Base-by-base conservation (phyloP, 2,888 invertebrate genomes). In the Sinotaia quadrata region DNA sequence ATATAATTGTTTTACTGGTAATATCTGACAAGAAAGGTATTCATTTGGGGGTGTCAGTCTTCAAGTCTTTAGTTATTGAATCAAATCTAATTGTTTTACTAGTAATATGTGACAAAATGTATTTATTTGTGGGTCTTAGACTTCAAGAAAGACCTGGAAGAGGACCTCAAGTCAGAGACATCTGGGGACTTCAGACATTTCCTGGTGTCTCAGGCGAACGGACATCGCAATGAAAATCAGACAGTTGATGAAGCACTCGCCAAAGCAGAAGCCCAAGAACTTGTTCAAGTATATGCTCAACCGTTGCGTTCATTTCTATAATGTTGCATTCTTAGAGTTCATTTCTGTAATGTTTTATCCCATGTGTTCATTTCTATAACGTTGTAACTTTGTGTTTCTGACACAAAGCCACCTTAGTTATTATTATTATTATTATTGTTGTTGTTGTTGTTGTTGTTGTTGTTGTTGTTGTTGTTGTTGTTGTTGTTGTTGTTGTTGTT, bases 151-250 rank as follows among this genome's bases (percentile, higher is more conserved):
- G 77, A 84, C 15, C 71, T 85, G 51, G 84, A 84, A 66, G 77
- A 81, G 33, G 85, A 84, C 67, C 61, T 85, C 5, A 63, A 71
- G 31, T 58, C 75, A 27, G 85, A 85, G 52, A 82, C 82, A 8
- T 82, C 82, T 58, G 85, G 85, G 4, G 74, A 82, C 67, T 82
- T 85, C 67, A 72, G 76, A 67, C 72, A 78, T 4, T 67, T 96
- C 21, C 75, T 85, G 15, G 77, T 83, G 7, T 78, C 84, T 10
- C 78, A 78, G 67, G 59, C 76, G 18, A 72, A 80, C 31, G 81
- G 78, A 3, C 70, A 65, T 29, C 68, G 83, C 18, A 78, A 80
- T 31, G 31, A 27, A n/a, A n/a, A n/a, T 15, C 31, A 33, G 2
- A 37, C 60, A 4, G 75, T 77, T 0, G 83, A 85, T 63, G 69